phyloP scores from a whole-genome alignment of 2,797 vertebrate species.

The Lycodopsis pacificus region DNA sequence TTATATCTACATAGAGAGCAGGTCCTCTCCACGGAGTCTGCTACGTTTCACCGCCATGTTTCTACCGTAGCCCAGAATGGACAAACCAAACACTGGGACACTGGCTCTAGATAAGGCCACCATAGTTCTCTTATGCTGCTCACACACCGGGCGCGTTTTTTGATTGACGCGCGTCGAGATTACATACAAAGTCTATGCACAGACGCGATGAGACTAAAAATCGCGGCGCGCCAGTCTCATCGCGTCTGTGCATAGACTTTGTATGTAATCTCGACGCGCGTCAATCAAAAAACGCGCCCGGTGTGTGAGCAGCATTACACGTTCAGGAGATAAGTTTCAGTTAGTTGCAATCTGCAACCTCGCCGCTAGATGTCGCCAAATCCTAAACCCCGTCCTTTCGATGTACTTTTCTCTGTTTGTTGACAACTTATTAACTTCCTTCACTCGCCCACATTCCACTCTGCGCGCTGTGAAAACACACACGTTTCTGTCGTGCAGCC shows the following conservation, averaged over 20 bases:
- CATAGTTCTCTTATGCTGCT: neutral
- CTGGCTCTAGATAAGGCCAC: neutral
- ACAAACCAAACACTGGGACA: conserved; percentile 1
- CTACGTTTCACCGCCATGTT: neutral
- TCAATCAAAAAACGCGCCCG: no score
- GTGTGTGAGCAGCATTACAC: no score
- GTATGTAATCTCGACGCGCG: no score
- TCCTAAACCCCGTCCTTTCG: neutral
- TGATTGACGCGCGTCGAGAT: no score
- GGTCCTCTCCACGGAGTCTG: neutral
- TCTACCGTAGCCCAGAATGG: neutral
- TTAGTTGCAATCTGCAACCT: neutral
- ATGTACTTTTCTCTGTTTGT: neutral
- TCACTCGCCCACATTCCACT: neutral
- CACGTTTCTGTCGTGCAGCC: conserved; percentile 75
- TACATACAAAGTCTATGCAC: no score
- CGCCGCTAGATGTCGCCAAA: neutral
- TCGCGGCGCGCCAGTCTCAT: no score
- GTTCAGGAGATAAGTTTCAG: neutral
- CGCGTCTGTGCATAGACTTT: no score
- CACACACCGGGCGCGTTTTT: no score
- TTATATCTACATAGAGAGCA: neutral
- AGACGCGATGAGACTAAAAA: no score
- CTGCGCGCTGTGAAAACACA: neutral
- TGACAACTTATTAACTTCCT: neutral